These are phyloP conservation scores for Dicycla oo DNA, from an alignment of 2,888 invertebrate species.

Conservation along the genomic window DNA sequence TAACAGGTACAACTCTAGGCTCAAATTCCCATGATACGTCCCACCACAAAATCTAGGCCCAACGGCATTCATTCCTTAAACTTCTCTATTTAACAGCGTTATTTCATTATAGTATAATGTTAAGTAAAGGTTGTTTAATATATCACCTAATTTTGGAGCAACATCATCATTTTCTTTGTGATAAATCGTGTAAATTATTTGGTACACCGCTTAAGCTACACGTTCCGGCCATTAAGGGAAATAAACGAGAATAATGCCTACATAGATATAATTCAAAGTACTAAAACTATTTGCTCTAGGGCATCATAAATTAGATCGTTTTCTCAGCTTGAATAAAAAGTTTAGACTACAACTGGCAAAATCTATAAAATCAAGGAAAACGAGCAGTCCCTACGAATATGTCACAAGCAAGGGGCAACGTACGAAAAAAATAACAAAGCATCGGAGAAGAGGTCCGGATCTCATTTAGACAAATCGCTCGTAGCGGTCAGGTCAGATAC, in stretches of 20 bases:
- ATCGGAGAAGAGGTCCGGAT: slow-evolving; percentile 84
- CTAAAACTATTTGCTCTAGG: slow-evolving; percentile 30
- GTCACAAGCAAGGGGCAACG: slow-evolving; percentile 67
- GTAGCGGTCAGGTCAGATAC: slow-evolving; percentile 90
- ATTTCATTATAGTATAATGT: slow-evolving; percentile 78
- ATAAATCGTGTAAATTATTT: slow-evolving; percentile 58
- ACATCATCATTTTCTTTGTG: slow-evolving; percentile 57
- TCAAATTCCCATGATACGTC: slow-evolving; percentile 61
- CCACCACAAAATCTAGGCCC: slow-evolving; percentile 70
- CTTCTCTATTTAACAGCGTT: slow-evolving; percentile 76
- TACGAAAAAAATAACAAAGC: slow-evolving; percentile 85
- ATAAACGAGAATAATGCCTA: slow-evolving; percentile 28
- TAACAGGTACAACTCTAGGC: slow-evolving; percentile 66
- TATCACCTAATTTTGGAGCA: slow-evolving; percentile 59
- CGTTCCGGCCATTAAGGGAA: slow-evolving; percentile 38
- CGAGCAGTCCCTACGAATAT: slow-evolving; percentile 64
- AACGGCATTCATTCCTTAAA: slow-evolving; percentile 73
- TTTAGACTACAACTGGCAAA: slow-evolving; percentile 45
- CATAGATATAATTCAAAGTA: slow-evolving; percentile 23
- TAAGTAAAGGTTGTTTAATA: slow-evolving; percentile 69
- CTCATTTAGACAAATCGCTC: slow-evolving; percentile 90
- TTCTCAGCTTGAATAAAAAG: slow-evolving; percentile 39
- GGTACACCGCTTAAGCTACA: slow-evolving; percentile 24
- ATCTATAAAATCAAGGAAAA: slow-evolving; percentile 56
- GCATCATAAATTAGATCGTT: slow-evolving; percentile 7